Evolutionary conservation across 2,113 vertebrate genomes (phyloP), one percentile per base, ranked within the genome.

Genomic region (Pionites leucogaster): DNA sequence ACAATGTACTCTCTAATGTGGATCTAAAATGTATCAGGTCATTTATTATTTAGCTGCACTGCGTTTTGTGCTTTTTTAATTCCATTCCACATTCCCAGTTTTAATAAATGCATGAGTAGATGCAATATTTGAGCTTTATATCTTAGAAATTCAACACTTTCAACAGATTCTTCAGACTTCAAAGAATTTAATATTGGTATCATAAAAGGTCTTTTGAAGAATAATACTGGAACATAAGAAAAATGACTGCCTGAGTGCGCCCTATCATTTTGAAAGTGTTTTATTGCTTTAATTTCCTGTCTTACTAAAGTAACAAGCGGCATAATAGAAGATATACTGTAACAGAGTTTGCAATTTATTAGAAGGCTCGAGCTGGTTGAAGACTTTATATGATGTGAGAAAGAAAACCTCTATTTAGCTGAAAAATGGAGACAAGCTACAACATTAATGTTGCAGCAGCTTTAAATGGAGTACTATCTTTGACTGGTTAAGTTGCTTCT

Each of bases 231-330:
- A 98, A 97, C 90, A 91, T 96, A 98, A 98, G 98, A 98, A 98
- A 98, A 98, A 98, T 97, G 95, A 98, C 97, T 97, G 97, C 88
- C 86, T 92, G 94, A 98, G 94, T 97, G 94, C 94, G 94, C 94
- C 97, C 96, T 97, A 98, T 98, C 96, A 93, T 98, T 98, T 95
- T 95, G 93, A 96, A 97, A 98, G 96, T 98, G 97, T 98, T 98
- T 98, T 98, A 98, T 98, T 97, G 97, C 98, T 98, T 98, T 98
- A 98, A 98, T 98, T 98, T 98, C 98, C 98, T 98, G 97, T 98
- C 98, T 97, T 98, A 97, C 97, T 97, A 97, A 98, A 97, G 97
- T 98, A 98, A 98, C 98, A 98, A 98, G 97, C 10, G 0, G 92
- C 93, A 97, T 98, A 98, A 98, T 97, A 96, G 96, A 98, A 98